These are phyloP conservation scores for Saturnia japonica DNA, from an alignment of 2,888 invertebrate species.

Conservation along the genomic window DNA sequence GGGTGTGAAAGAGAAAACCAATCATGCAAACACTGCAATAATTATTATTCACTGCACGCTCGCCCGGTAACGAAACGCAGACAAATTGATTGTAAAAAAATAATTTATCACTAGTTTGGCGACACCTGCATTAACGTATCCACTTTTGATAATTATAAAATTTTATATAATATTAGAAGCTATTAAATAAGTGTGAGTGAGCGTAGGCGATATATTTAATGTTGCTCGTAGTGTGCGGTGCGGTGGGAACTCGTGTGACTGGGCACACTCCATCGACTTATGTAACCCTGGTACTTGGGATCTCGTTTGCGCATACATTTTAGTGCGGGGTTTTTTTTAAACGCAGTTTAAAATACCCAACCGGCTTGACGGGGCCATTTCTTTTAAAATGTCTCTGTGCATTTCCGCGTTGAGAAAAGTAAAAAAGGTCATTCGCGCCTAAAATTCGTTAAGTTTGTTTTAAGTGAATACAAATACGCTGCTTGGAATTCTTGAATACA, in stretches of 20 bases:
- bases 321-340: constrained; percentile 69
- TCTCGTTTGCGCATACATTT: constrained; percentile 79
- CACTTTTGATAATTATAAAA: constrained; percentile 35
- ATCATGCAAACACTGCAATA: constrained; percentile 32
- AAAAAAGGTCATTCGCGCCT: constrained; percentile 71
- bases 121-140: constrained; percentile 39
- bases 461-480: constrained; percentile 41
- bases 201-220: constrained; percentile 62
- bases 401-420: constrained; percentile 76
- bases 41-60: constrained; percentile 46
- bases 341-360: constrained; percentile 68
- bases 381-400: constrained; percentile 68
- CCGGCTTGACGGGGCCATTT: constrained; percentile 70
- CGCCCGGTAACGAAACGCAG: constrained; percentile 40
- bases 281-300: constrained; percentile 72
- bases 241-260: constrained; percentile 54
- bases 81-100: constrained; percentile 52
- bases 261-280: constrained; percentile 54
- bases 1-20: constrained; percentile 36
- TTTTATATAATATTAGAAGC: constrained; percentile 56
- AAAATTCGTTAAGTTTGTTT: constrained; percentile 49
- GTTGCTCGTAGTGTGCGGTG: constrained; percentile 49
- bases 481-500: constrained; percentile 43
- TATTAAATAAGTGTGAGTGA: constrained; percentile 61
- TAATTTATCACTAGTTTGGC: constrained; percentile 41